Base-by-base conservation (phyloP, 2,888 invertebrate genomes). In the Torymus texanus region DNA sequence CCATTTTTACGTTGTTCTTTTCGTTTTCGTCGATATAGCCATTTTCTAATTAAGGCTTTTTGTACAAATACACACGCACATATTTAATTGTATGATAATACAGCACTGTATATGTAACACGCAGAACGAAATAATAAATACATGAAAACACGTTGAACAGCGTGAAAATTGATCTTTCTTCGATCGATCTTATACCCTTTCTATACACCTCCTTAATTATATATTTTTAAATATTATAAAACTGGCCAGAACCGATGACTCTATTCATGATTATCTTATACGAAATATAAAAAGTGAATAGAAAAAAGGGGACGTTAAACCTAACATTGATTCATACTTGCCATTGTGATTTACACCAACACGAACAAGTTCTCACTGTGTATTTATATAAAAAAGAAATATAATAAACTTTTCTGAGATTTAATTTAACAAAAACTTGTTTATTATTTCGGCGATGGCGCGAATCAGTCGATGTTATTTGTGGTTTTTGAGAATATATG, bases 401-500 rank as follows among this genome's bases (percentile, higher is more conserved):
- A 41, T 41, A 29, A 29, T 29, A 41, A 41, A 41, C 41, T 41
- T 41, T 41, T 41, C 41, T 41, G 41, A 41, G 41, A 41, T 41
- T 41, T 41, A 41, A 41, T 41, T 41, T 41, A 5, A 41, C 58
- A 18, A 11, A 58, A 2, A 16, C 5, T 58, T 18, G 58, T 18
- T 10, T 41, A 41, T 41, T 41, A 41, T 41, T 56, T 14, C 56
- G 56, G 10, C 4, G 8, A 16, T 13, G n/a, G 56, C 56, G 56
- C 3, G 56, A 14, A 14, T 56, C 59, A 59, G 13, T 70, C 12
- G 79, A 82, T 81, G 79, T 79, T 82, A 82, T 79, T 63, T 79
- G 70, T 79, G 78, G 80, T 81, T 83, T 79, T 83, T 73, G 82
- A 84, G 81, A 83, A 80, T 63, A 80, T 83, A 84, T 82, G 85